A percentile compares a stretch with the other conserved stretches of the same genome.
phyloP scores from a whole-genome alignment of 2,888 invertebrate species.

The Agriopis leucophaearia region DNA sequence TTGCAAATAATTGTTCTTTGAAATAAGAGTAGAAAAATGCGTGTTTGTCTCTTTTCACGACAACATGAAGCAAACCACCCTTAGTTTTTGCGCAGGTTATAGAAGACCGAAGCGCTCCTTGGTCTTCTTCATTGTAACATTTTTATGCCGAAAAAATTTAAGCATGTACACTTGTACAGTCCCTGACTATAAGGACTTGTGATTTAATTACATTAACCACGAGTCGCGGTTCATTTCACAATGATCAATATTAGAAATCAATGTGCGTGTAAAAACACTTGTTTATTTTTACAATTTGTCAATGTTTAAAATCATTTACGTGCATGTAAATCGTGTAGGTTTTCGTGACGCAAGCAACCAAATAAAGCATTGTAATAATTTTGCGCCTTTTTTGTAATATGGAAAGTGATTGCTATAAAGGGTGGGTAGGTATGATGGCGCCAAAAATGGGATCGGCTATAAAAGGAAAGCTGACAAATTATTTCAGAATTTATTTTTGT shows the following conservation, averaged over 20 bases:
- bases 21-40: too few relatives aligned
- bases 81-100: too few relatives aligned
- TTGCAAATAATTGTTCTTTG: too few relatives aligned
- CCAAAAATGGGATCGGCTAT: slow-evolving; percentile 24
- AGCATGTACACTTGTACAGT: too few relatives aligned
- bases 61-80: neutral
- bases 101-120: too few relatives aligned
- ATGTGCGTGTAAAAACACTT: slow-evolving; percentile 10
- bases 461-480: slow-evolving; percentile 11
- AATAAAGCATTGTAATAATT: slow-evolving; percentile 43
- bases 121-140: too few relatives aligned
- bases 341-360: slow-evolving; percentile 52
- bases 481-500: slow-evolving; percentile 6
- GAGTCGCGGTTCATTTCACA: slow-evolving; percentile 22
- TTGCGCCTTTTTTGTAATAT: slow-evolving; percentile 45
- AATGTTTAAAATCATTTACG: slow-evolving; percentile 48
- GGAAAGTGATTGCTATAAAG: slow-evolving; percentile 50
- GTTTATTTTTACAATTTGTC: slow-evolving; percentile 48
- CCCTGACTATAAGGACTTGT: neutral
- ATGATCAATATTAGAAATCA: slow-evolving; percentile 22
- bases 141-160: too few relatives aligned
- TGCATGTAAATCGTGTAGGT: slow-evolving; percentile 60
- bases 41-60: slow-evolving; percentile 20
- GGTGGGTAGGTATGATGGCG: slow-evolving; percentile 48
- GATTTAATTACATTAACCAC: neutral